A percentile compares a stretch with the other conserved stretches of the same genome.
These are phyloP conservation scores for Melitaea cinxia DNA, from an alignment of 1,140 invertebrate genomes.

Conservation along the genomic window DNA sequence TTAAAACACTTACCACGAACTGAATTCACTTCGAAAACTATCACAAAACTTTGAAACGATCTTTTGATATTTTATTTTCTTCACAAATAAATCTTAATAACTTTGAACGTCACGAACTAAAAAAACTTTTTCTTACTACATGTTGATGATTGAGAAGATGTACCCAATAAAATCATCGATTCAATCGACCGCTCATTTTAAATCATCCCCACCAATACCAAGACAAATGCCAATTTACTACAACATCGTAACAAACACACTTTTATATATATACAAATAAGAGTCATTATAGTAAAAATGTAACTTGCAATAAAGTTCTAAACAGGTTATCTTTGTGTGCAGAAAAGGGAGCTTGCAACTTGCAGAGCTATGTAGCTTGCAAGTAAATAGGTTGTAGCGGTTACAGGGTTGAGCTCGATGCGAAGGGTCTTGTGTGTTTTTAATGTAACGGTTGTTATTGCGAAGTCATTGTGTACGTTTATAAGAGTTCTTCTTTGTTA, in stretches of 20 bases:
- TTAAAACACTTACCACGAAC: too few relatives aligned
- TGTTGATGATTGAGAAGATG: slow-evolving; percentile 28
- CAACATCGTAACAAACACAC: slow-evolving; percentile 9
- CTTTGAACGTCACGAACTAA: not conserved
- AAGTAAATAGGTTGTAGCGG: slow-evolving; percentile 41
- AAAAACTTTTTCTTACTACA: slow-evolving; percentile 28
- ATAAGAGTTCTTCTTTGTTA: not conserved
- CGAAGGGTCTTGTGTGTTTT: slow-evolving; percentile 29
- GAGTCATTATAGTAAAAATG: slow-evolving; percentile 9
- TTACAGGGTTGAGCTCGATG: slow-evolving; percentile 61
- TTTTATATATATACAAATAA: slow-evolving; percentile 20
- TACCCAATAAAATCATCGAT: slow-evolving; percentile 30
- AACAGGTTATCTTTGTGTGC: slow-evolving; percentile 44
- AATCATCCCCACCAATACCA: slow-evolving; percentile 36
- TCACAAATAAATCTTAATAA: too few relatives aligned
- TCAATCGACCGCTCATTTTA: slow-evolving; percentile 40
- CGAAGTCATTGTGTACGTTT: slow-evolving; percentile 11
- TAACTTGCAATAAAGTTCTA: slow-evolving; percentile 16
- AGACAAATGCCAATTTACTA: not conserved
- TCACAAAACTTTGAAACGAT: too few relatives aligned
- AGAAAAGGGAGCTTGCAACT: slow-evolving; percentile 41
- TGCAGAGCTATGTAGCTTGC: slow-evolving; percentile 27
- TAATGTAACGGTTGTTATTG: slow-evolving; percentile 5
- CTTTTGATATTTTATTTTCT: too few relatives aligned
- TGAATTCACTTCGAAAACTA: too few relatives aligned